Percentiles rank a stretch among this genome's conserved stretches.
Conservation (phyloP, 2,888 invertebrate genomes). For the Caenorhabditis doughertyi region DNA sequence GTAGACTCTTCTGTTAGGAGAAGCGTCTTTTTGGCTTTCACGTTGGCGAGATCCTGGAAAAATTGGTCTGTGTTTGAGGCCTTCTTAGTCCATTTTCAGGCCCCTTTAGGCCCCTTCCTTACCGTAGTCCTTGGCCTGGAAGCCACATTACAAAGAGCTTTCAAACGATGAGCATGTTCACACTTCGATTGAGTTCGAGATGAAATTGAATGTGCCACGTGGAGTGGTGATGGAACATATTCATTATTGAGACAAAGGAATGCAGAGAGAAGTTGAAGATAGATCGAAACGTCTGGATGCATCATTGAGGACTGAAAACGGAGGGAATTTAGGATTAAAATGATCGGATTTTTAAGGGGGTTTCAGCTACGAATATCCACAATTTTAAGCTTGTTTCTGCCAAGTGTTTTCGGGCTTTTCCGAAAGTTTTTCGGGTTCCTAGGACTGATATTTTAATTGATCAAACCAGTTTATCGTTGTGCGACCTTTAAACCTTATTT, state of each 20-base stretch:
- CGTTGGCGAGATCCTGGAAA: conserved; percentile 51
- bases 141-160: conserved; percentile 55
- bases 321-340: no score
- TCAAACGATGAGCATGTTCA: conserved; percentile 15
- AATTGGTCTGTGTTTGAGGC: no score
- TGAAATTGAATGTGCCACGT: conserved; percentile 57
- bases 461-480: no score
- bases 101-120: conserved; percentile 23
- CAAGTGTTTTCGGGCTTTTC: no score
- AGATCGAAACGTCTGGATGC: conserved; percentile 49
- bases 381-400: not conserved
- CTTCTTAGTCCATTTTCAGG: no score
- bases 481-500: no score
- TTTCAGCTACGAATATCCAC: no score
- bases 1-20: conserved; percentile 26
- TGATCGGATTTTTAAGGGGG: no score
- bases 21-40: conserved; percentile 54
- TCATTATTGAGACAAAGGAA: conserved; percentile 69
- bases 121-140: conserved; percentile 51
- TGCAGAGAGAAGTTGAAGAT: conserved; percentile 63
- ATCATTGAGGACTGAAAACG: conserved; percentile 47
- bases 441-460: no score
- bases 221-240: conserved; percentile 69
- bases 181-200: conserved; percentile 13
- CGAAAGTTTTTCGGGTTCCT: no score